Base-by-base conservation (phyloP, 2,797 vertebrate genomes). In the Melanotaenia parkinsoni region DNA sequence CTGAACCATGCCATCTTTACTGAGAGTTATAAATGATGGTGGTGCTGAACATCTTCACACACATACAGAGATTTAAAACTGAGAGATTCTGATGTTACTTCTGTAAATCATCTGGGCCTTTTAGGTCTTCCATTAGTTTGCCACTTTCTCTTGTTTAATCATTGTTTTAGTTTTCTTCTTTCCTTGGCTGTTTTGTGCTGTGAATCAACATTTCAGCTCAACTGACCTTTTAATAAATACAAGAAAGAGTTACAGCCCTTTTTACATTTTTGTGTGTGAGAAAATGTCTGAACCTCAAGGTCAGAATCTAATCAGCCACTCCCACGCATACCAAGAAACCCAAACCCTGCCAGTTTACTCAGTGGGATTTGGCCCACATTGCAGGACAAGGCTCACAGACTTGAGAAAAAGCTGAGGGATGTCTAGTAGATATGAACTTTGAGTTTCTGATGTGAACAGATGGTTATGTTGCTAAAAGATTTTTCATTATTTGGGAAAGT, bases 251-350 rank as follows among this genome's bases (percentile, higher is more conserved):
- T 85, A 26, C 70, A 77, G 40, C 40, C 77, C 38, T 72, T 37
- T 77, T 4, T 59, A 83, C 50, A 76, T 66, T 86, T 72, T 70
- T 77, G 83, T 89, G 79, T 92, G 78, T 83, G 76, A 61, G 76
- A 86, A 84, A 85, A 69, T 83, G 78, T 83, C 72, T 86, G 79
- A 69, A 70, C 74, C 38, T 87, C 81, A 90, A 91, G 87, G 89
- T 90, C 89, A 88, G 80, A 89, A 74, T 86, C 81, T 81, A 85
- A 86, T 90, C 86, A 72, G 77, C 74, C 83, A 85, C 87, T 89
- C 88, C 86, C 77, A 67, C 89, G 84, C 90, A 93, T 90, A 89
- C 89, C 88, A 85, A 84, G 78, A 86, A 89, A 72, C 67, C 72
- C 63, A 54, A 76, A 77, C 83, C 59, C 82, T 73, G 79, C 81